Evolutionary conservation across 2,888 invertebrate genomes (phyloP), one percentile per base, ranked within the genome.

Genomic region (Pandemis corylana): DNA sequence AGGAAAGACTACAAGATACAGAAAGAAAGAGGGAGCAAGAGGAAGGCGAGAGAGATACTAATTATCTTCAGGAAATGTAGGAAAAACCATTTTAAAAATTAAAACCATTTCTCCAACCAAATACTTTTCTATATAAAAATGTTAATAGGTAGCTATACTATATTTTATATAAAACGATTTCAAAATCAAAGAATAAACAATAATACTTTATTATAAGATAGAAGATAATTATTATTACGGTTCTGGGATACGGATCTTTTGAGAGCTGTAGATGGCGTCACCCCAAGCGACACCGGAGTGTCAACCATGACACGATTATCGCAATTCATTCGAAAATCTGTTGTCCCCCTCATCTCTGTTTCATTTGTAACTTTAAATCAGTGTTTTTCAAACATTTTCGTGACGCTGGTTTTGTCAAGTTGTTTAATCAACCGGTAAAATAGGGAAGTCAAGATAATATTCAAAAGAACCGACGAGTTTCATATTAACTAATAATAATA

Each of bases 251-350:
- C 1, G 28, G 28, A 75, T 72, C 75, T 68, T 28, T 28, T 5
- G 15, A 67, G 69, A 69, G 64, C 69, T 69, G 59, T 85, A 86
- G 83, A 82, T 85, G 87, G 85, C 86, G 80, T 77, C 80, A 81
- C 84, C 82, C 83, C 81, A 72, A 62, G 59, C 71, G 78, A 79
- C 80, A 79, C 80, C 68, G 79, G 81, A 83, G 83, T 84, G 83
- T 83, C 83, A 83, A 79, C 76, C 78, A 69, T 81, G 78, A 80
- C 82, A 74, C 76, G 86, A 85, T 85, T 85, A 88, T 83, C 83
- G 79, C 79, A 80, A 79, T 76, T 80, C 77, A 78, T 78, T 78
- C 78, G 76, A 82, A 80, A 82, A 82, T 80, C 83, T 85, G 83
- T 82, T 77, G 73, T 74, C 65, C 78, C 77, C 77, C 77, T 77